These are phyloP conservation scores for Spodoptera littoralis DNA, from an alignment of 2,888 invertebrate species.

Conservation along the genomic window DNA sequence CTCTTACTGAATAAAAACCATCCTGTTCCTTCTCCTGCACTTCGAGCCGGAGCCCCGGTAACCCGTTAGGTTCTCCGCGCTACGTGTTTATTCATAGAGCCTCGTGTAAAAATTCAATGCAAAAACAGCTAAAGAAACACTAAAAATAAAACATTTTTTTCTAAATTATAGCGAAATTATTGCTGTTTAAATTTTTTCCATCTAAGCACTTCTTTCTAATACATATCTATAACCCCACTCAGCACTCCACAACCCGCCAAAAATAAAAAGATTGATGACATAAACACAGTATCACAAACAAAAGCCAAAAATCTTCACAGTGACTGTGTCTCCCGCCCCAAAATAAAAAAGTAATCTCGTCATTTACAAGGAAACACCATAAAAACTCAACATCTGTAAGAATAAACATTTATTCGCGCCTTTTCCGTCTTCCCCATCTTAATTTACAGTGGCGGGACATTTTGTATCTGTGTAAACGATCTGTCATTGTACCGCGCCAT, in stretches of 20 bases:
- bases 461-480: conserved; percentile 83
- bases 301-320: conserved; percentile 20
- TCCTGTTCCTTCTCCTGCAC: too few species aligned
- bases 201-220: too few species aligned
- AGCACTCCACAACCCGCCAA: background rate
- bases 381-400: conserved; percentile 50
- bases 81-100: too few species aligned
- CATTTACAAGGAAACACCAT: conserved; percentile 47
- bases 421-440: conserved; percentile 54
- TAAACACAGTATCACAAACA: conserved; percentile 34
- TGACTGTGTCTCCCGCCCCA: conserved; percentile 1
- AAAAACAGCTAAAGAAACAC: too few species aligned
- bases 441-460: conserved; percentile 76
- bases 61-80: too few species aligned
- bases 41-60: too few species aligned
- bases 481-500: conserved; percentile 78
- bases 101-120: too few species aligned
- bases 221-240: too few species aligned
- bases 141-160: too few species aligned
- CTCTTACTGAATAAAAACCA: too few species aligned
- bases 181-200: too few species aligned
- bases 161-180: too few species aligned
- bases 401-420: conserved; percentile 55
- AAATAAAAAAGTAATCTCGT: conserved; percentile 45
- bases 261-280: conserved; percentile 35